Conservation (phyloP, 2,797 vertebrate species). For the Tapera naevia region DNA sequence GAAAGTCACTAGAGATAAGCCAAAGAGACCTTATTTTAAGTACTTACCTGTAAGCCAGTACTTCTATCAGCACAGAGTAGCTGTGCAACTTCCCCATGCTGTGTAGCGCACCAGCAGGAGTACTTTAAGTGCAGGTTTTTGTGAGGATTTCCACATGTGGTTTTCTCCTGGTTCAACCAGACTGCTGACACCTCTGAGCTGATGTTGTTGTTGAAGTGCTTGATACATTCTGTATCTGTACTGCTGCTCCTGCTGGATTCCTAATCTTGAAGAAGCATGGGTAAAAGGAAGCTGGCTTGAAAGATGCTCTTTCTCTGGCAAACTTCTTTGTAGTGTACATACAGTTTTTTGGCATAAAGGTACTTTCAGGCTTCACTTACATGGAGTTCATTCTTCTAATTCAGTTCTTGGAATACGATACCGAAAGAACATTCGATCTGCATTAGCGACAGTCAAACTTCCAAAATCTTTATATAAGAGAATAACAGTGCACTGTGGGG, state of each 20-base stretch:
- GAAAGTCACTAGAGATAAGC: neutral
- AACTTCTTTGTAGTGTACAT: rapidly evolving
- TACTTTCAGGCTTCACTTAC: neutral
- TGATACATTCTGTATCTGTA: neutral
- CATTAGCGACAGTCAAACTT: neutral
- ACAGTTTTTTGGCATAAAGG: neutral
- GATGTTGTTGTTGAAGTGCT: constrained; percentile 29
- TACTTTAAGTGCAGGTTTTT: constrained; percentile 10
- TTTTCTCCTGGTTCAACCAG: neutral
- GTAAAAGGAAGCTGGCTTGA: neutral
- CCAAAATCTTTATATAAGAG: neutral
- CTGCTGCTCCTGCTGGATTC: neutral
- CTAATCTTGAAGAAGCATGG: neutral
- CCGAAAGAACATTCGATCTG: neutral
- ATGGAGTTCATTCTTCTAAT: neutral
- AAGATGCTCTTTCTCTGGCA: neutral
- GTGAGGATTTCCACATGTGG: neutral
- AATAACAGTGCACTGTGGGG: rapidly evolving
- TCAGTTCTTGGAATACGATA: neutral
- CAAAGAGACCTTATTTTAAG: neutral
- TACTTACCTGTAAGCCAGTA: neutral
- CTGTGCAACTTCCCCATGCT: neutral
- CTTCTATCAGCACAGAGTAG: neutral
- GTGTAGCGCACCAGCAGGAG: neutral
- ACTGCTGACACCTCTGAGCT: neutral